phyloP scores from a whole-genome alignment of 2,888 invertebrate species.

The Patella depressa region DNA sequence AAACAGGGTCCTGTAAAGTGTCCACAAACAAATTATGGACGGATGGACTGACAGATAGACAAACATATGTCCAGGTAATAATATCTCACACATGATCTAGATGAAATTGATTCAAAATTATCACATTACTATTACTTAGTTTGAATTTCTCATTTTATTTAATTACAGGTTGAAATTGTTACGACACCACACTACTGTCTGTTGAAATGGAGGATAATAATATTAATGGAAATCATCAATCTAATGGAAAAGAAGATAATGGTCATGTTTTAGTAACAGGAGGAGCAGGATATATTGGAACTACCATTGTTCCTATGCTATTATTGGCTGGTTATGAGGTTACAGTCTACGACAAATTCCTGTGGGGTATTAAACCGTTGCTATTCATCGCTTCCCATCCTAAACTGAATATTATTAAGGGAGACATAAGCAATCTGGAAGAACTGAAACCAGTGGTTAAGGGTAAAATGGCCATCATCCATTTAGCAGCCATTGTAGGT shows the following conservation, averaged over 20 bases:
- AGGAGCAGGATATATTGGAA: conserved; percentile 71
- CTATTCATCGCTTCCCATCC: conserved; percentile 54
- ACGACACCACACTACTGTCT: too few species aligned
- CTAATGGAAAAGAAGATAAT: background rate
- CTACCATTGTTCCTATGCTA: conserved; percentile 67
- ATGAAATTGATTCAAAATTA: too few species aligned
- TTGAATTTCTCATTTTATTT: too few species aligned
- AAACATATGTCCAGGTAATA: too few species aligned
- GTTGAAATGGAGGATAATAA: too few species aligned
- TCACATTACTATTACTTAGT: too few species aligned
- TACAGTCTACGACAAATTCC: conserved; percentile 68
- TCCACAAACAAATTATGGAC: too few species aligned
- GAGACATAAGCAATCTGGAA: conserved; percentile 62
- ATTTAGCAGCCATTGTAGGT: conserved; percentile 70
- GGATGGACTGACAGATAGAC: too few species aligned
- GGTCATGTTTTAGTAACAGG: conserved; percentile 62
- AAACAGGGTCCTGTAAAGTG: too few species aligned
- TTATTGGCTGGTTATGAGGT: conserved; percentile 64
- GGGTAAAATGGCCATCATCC: conserved; percentile 61
- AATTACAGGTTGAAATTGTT: too few species aligned
- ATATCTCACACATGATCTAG: too few species aligned
- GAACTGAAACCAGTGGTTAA: conserved; percentile 51
- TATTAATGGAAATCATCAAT: too few species aligned
- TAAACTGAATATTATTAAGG: conserved; percentile 49
- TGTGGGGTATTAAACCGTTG: conserved; percentile 65